A percentile compares a stretch with the other conserved stretches of the same genome.
Conservation (phyloP, 1,140 invertebrate species). For the Neelides sp. region DNA sequence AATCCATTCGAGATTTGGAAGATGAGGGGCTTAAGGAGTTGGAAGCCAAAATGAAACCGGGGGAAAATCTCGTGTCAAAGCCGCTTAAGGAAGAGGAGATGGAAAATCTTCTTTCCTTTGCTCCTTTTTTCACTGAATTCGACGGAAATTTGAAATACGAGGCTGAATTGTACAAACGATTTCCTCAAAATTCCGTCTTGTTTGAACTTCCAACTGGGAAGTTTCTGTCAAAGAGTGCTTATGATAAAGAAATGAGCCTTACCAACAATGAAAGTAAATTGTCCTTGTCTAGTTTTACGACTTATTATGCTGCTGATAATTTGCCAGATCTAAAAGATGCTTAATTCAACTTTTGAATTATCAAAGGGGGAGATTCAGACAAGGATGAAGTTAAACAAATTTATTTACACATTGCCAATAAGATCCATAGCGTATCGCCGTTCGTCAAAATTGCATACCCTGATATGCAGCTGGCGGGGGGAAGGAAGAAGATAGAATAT, state of each 20-base stretch:
- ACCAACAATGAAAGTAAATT: neutral
- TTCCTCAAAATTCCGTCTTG: too few species aligned
- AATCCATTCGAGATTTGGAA: neutral
- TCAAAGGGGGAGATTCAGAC: slow-evolving; percentile 21
- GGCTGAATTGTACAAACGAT: too few species aligned
- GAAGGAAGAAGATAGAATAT: slow-evolving; percentile 43
- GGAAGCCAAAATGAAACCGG: slow-evolving; percentile 23
- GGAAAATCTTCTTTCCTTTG: too few species aligned
- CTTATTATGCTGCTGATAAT: neutral
- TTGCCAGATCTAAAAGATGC: slow-evolving; percentile 4
- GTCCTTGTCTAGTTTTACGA: neutral
- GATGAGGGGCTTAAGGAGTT: neutral
- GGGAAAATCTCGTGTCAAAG: too few species aligned
- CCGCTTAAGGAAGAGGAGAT: too few species aligned
- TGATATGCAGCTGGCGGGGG: slow-evolving; percentile 48
- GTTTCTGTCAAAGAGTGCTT: too few species aligned
- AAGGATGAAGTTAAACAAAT: slow-evolving; percentile 28
- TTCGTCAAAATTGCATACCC: slow-evolving; percentile 66
- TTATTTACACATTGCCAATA: slow-evolving; percentile 38
- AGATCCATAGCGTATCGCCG: slow-evolving; percentile 46
- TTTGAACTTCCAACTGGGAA: too few species aligned
- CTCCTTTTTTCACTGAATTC: too few species aligned
- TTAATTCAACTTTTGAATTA: slow-evolving; percentile 1
- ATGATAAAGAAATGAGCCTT: slow-evolving; percentile 6
- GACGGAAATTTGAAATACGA: too few species aligned